A percentile compares a stretch with the other conserved stretches of the same genome.
Conservation (phyloP, 2,888 invertebrate genomes). For the Eristalinus sepulchralis region DNA sequence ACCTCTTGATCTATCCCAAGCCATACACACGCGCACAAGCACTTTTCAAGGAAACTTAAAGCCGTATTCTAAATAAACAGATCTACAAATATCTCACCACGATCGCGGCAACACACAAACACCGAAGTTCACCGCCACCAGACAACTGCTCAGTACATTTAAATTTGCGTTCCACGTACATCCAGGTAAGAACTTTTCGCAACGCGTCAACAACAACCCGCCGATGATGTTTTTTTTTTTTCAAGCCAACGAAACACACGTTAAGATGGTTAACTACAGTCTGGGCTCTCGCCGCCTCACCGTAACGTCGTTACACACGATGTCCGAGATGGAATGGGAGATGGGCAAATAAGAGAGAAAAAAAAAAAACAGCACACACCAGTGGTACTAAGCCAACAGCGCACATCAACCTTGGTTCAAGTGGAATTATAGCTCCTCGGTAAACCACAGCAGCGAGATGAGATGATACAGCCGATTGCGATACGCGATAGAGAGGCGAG, state of each 20-base stretch:
- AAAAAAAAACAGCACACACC: neutral
- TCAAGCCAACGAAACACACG: neutral
- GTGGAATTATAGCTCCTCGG: conserved; percentile 1
- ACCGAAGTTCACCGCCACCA: neutral
- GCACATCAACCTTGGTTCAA: conserved; percentile 34
- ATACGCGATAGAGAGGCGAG: neutral
- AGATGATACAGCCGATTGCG: neutral
- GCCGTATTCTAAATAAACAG: neutral
- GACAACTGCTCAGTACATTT: neutral
- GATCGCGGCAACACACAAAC: neutral
- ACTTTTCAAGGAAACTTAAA: too few species aligned
- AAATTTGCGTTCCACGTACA: neutral
- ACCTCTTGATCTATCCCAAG: too few species aligned
- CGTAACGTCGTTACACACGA: neutral
- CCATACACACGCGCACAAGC: too few species aligned
- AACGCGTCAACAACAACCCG: neutral
- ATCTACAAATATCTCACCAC: neutral
- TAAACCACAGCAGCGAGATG: neutral
- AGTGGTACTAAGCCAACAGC: conserved; percentile 23
- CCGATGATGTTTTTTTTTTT: too few species aligned
- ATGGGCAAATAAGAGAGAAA: neutral
- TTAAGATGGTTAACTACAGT: neutral
- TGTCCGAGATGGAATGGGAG: neutral
- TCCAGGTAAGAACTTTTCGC: neutral
- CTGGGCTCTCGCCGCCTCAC: neutral